These are phyloP conservation scores for Orthonychiurus folsomi DNA, from an alignment of 2,888 invertebrate genomes.

Conservation along the genomic window DNA sequence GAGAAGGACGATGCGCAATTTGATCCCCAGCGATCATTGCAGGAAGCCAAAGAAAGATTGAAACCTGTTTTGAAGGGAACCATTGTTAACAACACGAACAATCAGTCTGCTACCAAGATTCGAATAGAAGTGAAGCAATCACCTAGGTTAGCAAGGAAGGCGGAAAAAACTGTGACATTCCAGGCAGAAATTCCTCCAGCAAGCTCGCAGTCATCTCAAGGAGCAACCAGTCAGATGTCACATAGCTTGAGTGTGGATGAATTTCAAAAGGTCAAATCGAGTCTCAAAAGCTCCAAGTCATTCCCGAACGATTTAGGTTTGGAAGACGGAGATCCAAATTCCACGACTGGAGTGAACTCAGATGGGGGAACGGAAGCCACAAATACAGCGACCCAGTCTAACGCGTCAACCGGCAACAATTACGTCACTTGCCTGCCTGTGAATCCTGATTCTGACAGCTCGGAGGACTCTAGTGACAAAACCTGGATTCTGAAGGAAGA, in stretches of 20 bases:
- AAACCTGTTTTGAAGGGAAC: slow-evolving; percentile 36
- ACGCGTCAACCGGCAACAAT: slow-evolving; percentile 20
- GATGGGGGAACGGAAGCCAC: slow-evolving; percentile 46
- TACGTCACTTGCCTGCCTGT: slow-evolving; percentile 45
- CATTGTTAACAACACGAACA: slow-evolving; percentile 18
- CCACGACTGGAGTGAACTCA: slow-evolving; percentile 77
- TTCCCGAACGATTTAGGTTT: slow-evolving; percentile 70
- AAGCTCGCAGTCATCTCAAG: slow-evolving; percentile 6
- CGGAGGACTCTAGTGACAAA: slow-evolving; percentile 40
- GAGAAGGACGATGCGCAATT: slow-evolving; percentile 21
- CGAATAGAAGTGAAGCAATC: slow-evolving; percentile 40
- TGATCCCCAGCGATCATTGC: slow-evolving; percentile 38
- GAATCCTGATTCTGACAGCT: slow-evolving; percentile 44
- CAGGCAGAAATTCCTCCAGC: slow-evolving; percentile 29
- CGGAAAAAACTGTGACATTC: slow-evolving; percentile 38
- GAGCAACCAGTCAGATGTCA: slow-evolving; percentile 42
- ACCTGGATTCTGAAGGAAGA: slow-evolving; percentile 40
- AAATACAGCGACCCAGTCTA: slow-evolving; percentile 55
- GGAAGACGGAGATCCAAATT: slow-evolving; percentile 52
- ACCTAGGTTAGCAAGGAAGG: slow-evolving; percentile 33
- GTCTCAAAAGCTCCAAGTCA: slow-evolving; percentile 75
- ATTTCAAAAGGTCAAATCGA: slow-evolving; percentile 71
- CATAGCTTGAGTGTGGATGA: slow-evolving; percentile 82
- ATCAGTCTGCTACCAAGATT: slow-evolving; percentile 26
- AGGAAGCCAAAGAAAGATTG: slow-evolving; percentile 39